Evolutionary conservation across 64 coral and sea anemone genomes (phyloP).

Genomic region (Stichodactyla helianthus): DNA sequence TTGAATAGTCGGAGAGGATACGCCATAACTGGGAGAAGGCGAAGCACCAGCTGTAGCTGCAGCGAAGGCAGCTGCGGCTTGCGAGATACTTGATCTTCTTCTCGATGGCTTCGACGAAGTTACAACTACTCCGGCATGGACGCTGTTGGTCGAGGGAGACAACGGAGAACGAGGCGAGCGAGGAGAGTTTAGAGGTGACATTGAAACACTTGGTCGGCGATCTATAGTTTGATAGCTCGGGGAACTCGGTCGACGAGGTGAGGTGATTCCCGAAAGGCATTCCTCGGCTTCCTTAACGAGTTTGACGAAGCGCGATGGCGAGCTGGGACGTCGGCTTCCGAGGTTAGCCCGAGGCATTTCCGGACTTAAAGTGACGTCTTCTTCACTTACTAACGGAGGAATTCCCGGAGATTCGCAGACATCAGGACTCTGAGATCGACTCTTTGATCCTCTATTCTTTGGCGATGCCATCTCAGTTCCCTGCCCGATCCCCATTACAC

Average conservation of each 20-base stretch:
- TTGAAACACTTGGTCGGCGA: constrained; percentile 21
- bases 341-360: constrained; percentile 26
- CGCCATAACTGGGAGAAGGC: constrained; percentile 57
- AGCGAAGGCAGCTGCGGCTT: constrained; percentile 93
- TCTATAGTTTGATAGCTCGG: constrained; percentile 32
- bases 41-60: constrained; percentile 93
- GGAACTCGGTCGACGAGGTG: constrained; percentile 53
- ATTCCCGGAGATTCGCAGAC: not conserved
- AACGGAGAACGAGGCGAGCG: constrained; percentile 74
- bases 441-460: not conserved
- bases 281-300: constrained; percentile 76
- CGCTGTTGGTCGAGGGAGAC: constrained; percentile 57
- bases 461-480: not conserved
- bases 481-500: not conserved
- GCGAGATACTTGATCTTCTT: constrained; percentile 88
- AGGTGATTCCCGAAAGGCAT: constrained; percentile 29
- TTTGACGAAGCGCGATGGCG: constrained; percentile 60
- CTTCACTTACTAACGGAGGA: constrained; percentile 27
- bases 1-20: constrained; percentile 46
- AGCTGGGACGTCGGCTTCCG: constrained; percentile 27
- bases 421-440: constrained; percentile 3
- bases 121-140: constrained; percentile 87
- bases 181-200: constrained; percentile 56
- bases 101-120: constrained; percentile 85
- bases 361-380: constrained; percentile 20